Conservation (phyloP, 2,113 vertebrate species). For the Elaphurus davidianus region DNA sequence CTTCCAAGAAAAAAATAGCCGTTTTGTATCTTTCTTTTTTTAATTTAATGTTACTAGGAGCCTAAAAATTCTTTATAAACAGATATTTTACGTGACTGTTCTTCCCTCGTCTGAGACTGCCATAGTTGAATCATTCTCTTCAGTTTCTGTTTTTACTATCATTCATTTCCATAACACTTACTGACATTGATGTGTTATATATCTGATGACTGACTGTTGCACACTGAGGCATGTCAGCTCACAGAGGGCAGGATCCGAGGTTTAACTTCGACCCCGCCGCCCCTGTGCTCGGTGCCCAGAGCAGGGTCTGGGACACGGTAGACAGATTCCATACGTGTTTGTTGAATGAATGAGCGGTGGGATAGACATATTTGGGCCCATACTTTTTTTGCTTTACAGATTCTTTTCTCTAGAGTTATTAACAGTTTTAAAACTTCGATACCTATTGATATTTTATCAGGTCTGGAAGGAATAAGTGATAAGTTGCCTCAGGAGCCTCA, state of each 20-base stretch:
- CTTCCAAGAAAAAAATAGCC: too few relatives aligned
- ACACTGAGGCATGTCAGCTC: neutral
- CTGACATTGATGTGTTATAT: too few relatives aligned
- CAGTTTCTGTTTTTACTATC: too few relatives aligned
- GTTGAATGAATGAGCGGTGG: neutral
- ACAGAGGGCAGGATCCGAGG: neutral
- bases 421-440: neutral
- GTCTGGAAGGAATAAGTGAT: neutral
- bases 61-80: too few relatives aligned
- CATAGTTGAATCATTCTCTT: too few relatives aligned
- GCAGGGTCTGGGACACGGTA: neutral
- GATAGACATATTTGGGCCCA: neutral
- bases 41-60: too few relatives aligned
- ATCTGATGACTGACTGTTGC: neutral
- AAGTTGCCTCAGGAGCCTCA: neutral
- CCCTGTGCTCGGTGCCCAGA: neutral
- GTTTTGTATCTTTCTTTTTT: too few relatives aligned
- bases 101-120: too few relatives aligned
- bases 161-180: too few relatives aligned
- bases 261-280: neutral
- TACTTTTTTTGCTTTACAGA: neutral
- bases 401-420: neutral
- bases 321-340: neutral
- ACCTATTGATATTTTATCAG: neutral
- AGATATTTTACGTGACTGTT: too few relatives aligned